These are phyloP conservation scores for Ganaspis sp. DNA, from an alignment of 1,140 invertebrate genomes.

Conservation along the genomic window DNA sequence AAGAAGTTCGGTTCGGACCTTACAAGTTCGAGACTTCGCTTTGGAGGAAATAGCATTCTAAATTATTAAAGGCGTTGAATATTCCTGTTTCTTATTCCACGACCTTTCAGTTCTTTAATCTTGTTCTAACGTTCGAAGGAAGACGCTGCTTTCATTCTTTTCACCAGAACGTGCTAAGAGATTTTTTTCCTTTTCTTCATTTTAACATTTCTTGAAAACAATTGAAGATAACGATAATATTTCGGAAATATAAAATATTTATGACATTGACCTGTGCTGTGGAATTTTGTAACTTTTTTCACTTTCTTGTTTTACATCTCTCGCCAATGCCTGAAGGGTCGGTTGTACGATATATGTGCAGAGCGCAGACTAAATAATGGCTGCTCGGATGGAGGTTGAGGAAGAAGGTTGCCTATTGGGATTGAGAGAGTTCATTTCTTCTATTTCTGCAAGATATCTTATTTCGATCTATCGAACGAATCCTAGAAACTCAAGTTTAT, in stretches of 20 bases:
- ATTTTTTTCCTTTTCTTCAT: conserved; percentile 48
- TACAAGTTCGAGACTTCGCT: conserved; percentile 18
- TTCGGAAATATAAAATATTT: no score
- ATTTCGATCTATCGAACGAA: conserved; percentile 59
- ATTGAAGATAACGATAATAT: no score
- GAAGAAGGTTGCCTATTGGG: conserved; percentile 52
- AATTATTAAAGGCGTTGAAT: conserved; percentile 46
- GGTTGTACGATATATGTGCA: background rate
- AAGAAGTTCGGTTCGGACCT: conserved; percentile 20
- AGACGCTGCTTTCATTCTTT: conserved; percentile 36
- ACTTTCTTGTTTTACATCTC: conserved; percentile 12
- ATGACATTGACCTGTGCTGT: no score
- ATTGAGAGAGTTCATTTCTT: conserved; percentile 66
- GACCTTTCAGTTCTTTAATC: conserved; percentile 43
- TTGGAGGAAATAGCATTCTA: conserved; percentile 24
- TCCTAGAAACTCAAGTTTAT: conserved; percentile 22
- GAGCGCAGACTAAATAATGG: conserved; percentile 46
- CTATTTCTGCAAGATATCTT: conserved; percentile 56
- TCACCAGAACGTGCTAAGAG: conserved; percentile 45
- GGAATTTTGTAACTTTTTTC: background rate
- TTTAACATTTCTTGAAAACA: no score
- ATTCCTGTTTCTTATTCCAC: conserved; percentile 50
- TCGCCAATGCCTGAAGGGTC: conserved; percentile 25
- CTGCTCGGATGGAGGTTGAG: conserved; percentile 34
- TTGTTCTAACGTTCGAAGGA: conserved; percentile 51